Percentiles rank a stretch among this genome's conserved stretches.
phyloP scores from a whole-genome alignment of 2,797 vertebrate species.

The Sebastes cheni region DNA sequence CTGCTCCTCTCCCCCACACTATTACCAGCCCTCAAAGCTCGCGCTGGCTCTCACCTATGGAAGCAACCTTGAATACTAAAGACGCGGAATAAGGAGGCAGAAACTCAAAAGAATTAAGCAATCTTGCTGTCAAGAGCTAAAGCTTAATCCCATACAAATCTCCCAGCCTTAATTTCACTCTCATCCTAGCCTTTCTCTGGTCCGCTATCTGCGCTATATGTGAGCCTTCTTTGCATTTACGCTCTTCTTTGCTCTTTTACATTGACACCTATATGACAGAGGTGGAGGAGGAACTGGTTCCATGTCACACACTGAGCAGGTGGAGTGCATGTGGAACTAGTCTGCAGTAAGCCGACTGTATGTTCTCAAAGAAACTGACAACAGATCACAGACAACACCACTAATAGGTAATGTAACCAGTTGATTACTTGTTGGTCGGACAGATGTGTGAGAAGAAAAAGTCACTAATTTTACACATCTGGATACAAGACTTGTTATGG shows the following conservation, averaged over 20 bases:
- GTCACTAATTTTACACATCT: background rate
- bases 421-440: background rate
- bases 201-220: slow-evolving; percentile 1
- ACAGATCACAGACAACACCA: background rate
- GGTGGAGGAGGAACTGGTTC: background rate
- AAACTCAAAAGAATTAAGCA: slow-evolving; percentile 47
- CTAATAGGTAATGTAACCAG: background rate
- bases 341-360: background rate
- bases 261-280: background rate
- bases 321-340: background rate
- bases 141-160: slow-evolving; percentile 52
- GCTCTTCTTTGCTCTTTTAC: slow-evolving; percentile 32
- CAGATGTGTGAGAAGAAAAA: background rate
- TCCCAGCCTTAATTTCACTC: slow-evolving; percentile 20
- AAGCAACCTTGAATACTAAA: slow-evolving; percentile 66
- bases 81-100: slow-evolving; percentile 30
- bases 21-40: slow-evolving; percentile 41
- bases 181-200: slow-evolving; percentile 3
- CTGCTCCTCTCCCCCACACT: slow-evolving; percentile 15
- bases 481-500: background rate
- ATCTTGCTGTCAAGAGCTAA: slow-evolving; percentile 51
- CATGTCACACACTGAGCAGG: slow-evolving; percentile 8
- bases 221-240: slow-evolving; percentile 8
- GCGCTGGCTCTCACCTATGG: slow-evolving; percentile 47
- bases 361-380: slow-evolving; percentile 10